Evolutionary conservation across 2,888 invertebrate species (phyloP).

Genomic region (Macrosoma leucophasiata): DNA sequence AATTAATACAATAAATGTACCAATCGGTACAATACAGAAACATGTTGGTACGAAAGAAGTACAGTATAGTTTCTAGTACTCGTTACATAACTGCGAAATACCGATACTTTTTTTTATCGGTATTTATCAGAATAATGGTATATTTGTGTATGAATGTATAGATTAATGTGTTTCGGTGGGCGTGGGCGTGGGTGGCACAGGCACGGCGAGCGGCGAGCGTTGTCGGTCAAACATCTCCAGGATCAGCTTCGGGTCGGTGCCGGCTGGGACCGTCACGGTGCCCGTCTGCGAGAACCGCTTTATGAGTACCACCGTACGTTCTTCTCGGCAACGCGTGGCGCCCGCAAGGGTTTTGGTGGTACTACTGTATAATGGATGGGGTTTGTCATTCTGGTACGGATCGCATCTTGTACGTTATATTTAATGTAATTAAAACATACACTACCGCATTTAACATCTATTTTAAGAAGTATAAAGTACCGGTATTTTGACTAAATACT

Average conservation of each 20-base stretch:
- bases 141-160: no score
- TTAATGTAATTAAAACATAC: neutral
- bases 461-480: no score
- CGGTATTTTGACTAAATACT: no score
- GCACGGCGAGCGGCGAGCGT: slow-evolving; percentile 58
- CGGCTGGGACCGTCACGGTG: slow-evolving; percentile 72
- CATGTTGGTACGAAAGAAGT: no score
- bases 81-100: no score
- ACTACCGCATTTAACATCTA: no score
- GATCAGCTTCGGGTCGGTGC: slow-evolving; percentile 73
- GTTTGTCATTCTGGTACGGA: neutral
- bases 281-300: slow-evolving; percentile 56
- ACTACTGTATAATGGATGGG: neutral
- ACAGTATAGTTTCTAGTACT: no score
- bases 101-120: no score
- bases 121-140: no score
- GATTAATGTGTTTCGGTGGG: slow-evolving; percentile 42
- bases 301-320: slow-evolving; percentile 70
- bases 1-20: no score
- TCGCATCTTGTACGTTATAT: neutral
- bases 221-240: slow-evolving; percentile 75
- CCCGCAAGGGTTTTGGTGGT: slow-evolving; percentile 41
- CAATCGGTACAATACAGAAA: no score
- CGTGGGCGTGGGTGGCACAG: slow-evolving; percentile 48
- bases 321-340: slow-evolving; percentile 62